These are phyloP conservation scores for Biston betularia DNA, from an alignment of 2,888 invertebrate species.

Conservation along the genomic window DNA sequence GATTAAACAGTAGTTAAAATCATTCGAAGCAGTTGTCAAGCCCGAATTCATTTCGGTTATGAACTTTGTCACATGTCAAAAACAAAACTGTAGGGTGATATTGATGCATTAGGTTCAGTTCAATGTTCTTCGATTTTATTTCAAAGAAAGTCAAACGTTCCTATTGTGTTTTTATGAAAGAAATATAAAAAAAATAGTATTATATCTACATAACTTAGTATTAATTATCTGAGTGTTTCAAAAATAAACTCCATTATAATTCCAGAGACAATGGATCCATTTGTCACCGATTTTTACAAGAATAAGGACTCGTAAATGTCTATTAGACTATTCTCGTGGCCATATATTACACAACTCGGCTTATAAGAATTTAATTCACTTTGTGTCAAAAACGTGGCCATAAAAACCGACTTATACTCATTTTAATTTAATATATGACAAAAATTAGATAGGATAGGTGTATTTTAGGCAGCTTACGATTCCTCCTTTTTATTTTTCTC, in stretches of 20 bases:
- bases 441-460: constrained; percentile 53
- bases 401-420: constrained; percentile 76
- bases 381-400: constrained; percentile 55
- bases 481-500: constrained; percentile 63
- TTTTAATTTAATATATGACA: constrained; percentile 74
- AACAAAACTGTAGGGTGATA: constrained; percentile 49
- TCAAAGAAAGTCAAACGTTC: neutral
- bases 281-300: constrained; percentile 20
- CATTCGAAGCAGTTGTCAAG: constrained; percentile 21
- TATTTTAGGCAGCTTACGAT: constrained; percentile 61
- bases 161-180: neutral
- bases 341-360: constrained; percentile 59
- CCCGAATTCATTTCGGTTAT: constrained; percentile 72
- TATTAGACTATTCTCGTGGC: constrained; percentile 44
- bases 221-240: neutral
- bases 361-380: constrained; percentile 70
- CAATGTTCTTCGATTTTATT: constrained; percentile 2
- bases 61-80: constrained; percentile 72
- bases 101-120: constrained; percentile 7
- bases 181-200: too few relatives aligned
- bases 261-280: constrained; percentile 34
- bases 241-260: constrained; percentile 37
- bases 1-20: constrained; percentile 1
- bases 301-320: constrained; percentile 24
- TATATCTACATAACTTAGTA: neutral